Conservation (phyloP, 2,113 vertebrate genomes). For the Anhinga rufa region DNA sequence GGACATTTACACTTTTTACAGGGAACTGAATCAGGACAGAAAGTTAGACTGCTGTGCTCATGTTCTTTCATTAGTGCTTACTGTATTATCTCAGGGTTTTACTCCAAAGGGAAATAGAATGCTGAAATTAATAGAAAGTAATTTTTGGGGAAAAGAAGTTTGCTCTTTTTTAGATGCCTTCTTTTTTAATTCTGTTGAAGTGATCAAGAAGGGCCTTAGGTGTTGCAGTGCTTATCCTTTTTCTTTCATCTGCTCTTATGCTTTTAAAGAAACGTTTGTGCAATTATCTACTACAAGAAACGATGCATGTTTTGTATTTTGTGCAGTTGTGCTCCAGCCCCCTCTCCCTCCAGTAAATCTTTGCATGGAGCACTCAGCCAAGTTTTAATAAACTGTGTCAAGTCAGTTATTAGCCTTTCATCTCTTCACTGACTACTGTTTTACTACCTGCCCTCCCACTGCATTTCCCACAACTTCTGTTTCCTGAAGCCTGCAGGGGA, state of each 20-base stretch:
- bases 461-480: neutral
- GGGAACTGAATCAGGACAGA: neutral
- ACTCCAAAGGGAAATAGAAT: neutral
- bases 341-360: neutral
- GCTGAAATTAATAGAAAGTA: neutral
- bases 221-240: neutral
- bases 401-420: neutral
- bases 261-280: neutral
- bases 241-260: neutral
- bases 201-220: neutral
- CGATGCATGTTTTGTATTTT: neutral
- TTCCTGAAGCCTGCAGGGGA: neutral
- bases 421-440: neutral
- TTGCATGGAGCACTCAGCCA: neutral
- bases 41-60: neutral
- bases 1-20: rapidly evolving
- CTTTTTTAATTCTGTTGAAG: neutral
- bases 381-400: neutral
- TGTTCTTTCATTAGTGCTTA: neutral
- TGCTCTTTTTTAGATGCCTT: neutral
- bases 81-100: neutral
- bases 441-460: neutral
- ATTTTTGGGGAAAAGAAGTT: neutral
- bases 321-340: neutral
- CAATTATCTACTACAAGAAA: neutral